Evolutionary conservation across 2,888 invertebrate genomes (phyloP), one percentile per base, ranked within the genome.

Genomic region (Epirrita christyi): DNA sequence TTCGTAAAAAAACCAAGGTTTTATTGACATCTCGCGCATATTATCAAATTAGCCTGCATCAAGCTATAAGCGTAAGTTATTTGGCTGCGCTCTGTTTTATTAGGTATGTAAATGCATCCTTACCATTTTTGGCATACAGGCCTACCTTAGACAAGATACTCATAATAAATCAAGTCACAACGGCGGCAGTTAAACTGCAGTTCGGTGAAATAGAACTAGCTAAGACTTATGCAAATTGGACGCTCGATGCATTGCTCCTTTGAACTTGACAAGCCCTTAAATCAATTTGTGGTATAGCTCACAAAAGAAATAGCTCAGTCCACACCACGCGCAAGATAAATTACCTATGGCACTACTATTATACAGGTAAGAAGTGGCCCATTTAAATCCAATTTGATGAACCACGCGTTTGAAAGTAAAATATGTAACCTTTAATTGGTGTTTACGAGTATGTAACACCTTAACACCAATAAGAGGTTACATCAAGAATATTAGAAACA

Each of bases 221-320:
- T 72, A 72, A 76, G 75, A 72, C 66, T 68, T 73, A 75, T 75
- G 75, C 72, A 76, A 76, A 76, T 73, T 69, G 71, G 69, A 72
- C 45, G 51, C 64, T 55, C 57, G 66, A 67, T 64, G 64, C 66
- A 64, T 59, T 61, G 55, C 62, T 63, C 48, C 62, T 47, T 63
- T 48, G 62, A 65, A 63, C 61, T 55, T 56, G 67, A 69, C 68
- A 59, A 60, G 63, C 57, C 53, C 45, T 66, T 71, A 69, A 72
- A 75, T 72, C 73, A 75, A 67, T 66, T 71, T 2, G 70, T 68
- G 67, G 55, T 46, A 48, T 57, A 56, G 63, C 64, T 61, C 60
- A 63, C 64, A 63, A 62, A 66, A 57, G 47, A 21, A 27, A 48
- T 34, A 46, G 54, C 49, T 54, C 50, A 43, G 45, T 41, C 11